Base-by-base conservation (phyloP, 2,797 vertebrate species). In the Thunnus albacares region DNA sequence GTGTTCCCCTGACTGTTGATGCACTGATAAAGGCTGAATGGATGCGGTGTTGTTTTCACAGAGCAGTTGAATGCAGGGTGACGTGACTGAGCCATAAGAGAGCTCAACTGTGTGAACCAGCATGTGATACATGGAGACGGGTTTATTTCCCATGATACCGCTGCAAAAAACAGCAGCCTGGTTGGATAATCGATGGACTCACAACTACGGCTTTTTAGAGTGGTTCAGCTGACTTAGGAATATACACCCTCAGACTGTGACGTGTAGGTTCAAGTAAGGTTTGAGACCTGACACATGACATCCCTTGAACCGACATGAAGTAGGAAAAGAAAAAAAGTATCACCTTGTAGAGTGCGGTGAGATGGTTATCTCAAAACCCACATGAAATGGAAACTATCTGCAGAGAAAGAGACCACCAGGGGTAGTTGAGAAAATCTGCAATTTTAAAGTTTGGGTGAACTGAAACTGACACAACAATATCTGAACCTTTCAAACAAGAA, bases 21-120 rank as follows among this genome's bases (percentile, higher is more conserved):
- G 75, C 59, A 15, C 83, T 10, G 89, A 92, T 92, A 90, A 87
- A 81, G 63, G 47, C 77, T 87, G 85, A 93, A 92, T 87, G 83
- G 86, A 89, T 18, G 70, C 15, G 52, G 83, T 87, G 86, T 89
- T 86, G 84, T 87, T 83, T 90, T 81, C 90, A 74, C 60, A 52
- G 63, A 59, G 60, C 63, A 9, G 55, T 43, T 83, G 82, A 90
- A 88, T 75, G 41, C 59, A n/a, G 14, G 8, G 33, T 89, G 89
- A 93, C 45, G 71, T 77, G 79, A 80, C 14, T 7, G 51, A 67
- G 67, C 57, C n/a, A 5, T 45, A 43, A 79, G 85, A 71, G 61
- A 60, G 65, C 30, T 75, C 22, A 11, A 49, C 76, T 78, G 66
- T 83, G 81, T 63, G 77, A 80, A 77, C 55, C 82, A 85, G 68